Base-by-base conservation (phyloP, 2,888 invertebrate species). In the Agrochola macilenta region DNA sequence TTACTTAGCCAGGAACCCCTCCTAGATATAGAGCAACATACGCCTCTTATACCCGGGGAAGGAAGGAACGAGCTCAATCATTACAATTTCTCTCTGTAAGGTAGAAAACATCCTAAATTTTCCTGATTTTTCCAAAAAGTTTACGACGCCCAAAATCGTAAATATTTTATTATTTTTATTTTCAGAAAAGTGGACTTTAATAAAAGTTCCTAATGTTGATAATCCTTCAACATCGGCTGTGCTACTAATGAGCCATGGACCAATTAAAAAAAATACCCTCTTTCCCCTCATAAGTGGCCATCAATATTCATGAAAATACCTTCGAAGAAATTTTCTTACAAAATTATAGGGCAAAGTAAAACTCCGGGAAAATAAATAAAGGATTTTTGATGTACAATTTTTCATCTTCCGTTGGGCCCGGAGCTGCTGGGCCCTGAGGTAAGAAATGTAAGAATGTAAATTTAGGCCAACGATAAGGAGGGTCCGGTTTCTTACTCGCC, bases 381-480 rank as follows among this genome's bases (percentile, higher is more conserved):
- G 76, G 75, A 79, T 65, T 84, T 78, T 80, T 85, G 70, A 85
- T 71, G 74, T 83, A 81, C 76, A 81, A 85, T 87, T 86, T 90
- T 88, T 87, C 84, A 87, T 86, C 14, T 85, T 88, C 75, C 74
- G 69, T 75, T 76, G 66, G 65, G 70, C 54, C 66, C 65, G 63
- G 69, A 26, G 75, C 76, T 8, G 23, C 52, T 0, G 20, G 52
- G 20, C 52, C 80, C 66, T 74, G 79, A 85, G 86, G 87, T 84
- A 84, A 83, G 84, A 86, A 91, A 78, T 60, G 49, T 65, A 81
- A 68, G 85, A 85, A 91, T 91, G 90, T 89, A 91, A 90, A 91
- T 91, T 89, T 81, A 58, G 84, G 83, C 63, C 81, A 79, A 64
- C 83, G 88, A 89, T 88, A 88, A 83, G 80, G 66, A 81, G 85